phyloP scores from a whole-genome alignment of 2,113 vertebrate species.

The Delphinus delphis region DNA sequence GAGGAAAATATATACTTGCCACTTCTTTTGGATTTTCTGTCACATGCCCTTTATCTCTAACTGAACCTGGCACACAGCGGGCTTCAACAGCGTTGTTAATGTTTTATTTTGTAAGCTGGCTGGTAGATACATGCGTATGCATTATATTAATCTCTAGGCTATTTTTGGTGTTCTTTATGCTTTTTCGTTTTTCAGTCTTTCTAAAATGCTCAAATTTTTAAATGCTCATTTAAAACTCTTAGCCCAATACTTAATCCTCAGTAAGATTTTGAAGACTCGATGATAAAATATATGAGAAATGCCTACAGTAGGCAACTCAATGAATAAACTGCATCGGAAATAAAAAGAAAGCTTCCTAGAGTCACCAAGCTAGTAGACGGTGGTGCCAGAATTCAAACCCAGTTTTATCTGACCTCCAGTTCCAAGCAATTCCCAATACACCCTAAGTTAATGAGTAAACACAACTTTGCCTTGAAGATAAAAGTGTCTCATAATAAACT shows the following conservation, averaged over 20 bases:
- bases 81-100: neutral
- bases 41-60: conserved; percentile 19
- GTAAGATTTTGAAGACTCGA: neutral
- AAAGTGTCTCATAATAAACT: neutral
- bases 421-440: neutral
- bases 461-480: neutral
- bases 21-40: neutral
- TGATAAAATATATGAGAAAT: conserved; percentile 30
- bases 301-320: neutral
- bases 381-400: neutral
- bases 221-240: neutral
- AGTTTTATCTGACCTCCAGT: neutral
- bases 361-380: neutral
- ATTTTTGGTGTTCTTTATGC: conserved; percentile 19
- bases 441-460: neutral
- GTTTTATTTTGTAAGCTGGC: neutral
- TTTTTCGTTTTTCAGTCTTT: neutral
- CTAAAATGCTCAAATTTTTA: neutral
- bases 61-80: neutral
- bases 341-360: neutral
- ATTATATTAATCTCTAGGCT: conserved; percentile 22
- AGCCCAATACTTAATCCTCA: neutral
- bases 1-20: neutral
- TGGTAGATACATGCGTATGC: neutral
- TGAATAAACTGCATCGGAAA: neutral